These are phyloP conservation scores for Lordiphosa collinella DNA, from an alignment of 1,140 invertebrate genomes.

Conservation along the genomic window DNA sequence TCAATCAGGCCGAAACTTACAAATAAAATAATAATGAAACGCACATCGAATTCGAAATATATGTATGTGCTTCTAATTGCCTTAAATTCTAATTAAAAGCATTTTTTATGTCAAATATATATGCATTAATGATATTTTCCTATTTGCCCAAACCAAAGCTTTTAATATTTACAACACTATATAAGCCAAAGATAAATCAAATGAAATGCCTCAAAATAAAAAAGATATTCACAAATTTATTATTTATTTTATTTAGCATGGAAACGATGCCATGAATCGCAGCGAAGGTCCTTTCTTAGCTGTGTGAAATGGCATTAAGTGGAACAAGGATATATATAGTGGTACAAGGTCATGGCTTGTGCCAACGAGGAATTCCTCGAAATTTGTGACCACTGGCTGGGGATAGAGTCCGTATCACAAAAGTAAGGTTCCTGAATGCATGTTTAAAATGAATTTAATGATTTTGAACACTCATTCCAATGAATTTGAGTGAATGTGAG, in stretches of 20 bases:
- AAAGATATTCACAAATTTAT: constrained; percentile 33
- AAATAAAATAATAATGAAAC: background rate
- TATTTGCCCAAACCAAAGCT: constrained; percentile 7
- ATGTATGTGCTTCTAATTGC: background rate
- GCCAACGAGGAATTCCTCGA: too few species aligned
- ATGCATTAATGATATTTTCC: constrained; percentile 31
- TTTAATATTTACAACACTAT: constrained; percentile 9
- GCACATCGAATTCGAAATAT: background rate
- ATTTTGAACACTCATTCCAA: too few species aligned
- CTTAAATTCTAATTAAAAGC: constrained; percentile 3
- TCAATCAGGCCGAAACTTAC: constrained; percentile 20
- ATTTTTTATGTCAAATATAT: constrained; percentile 21
- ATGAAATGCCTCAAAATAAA: constrained; percentile 38
- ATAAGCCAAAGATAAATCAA: constrained; percentile 45
- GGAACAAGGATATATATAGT: too few species aligned
- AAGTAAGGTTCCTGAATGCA: too few species aligned
- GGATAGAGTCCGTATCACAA: too few species aligned
- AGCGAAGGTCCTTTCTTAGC: too few species aligned
- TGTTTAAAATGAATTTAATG: too few species aligned
- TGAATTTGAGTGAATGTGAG: too few species aligned
- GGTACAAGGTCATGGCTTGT: too few species aligned
- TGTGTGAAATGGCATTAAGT: too few species aligned
- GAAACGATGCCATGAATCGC: too few species aligned
- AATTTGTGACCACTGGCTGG: too few species aligned
- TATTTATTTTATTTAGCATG: background rate